These are phyloP conservation scores for Aplidium turbinatum DNA, from an alignment of 23 tunicate species.

Conservation along the genomic window DNA sequence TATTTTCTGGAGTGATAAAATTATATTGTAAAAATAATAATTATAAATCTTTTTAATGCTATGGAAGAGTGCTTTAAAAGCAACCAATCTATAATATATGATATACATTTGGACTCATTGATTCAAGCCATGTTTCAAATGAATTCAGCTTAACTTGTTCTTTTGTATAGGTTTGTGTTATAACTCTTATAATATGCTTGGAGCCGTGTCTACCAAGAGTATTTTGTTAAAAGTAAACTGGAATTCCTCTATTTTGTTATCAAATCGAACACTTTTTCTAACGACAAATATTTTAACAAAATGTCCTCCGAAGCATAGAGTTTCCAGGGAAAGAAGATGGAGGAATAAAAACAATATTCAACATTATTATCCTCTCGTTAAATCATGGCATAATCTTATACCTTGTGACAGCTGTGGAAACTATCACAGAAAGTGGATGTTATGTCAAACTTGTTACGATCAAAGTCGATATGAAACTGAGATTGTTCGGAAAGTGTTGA, in stretches of 20 bases:
- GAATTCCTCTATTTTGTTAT: neutral
- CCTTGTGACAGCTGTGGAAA: slow-evolving; percentile 80
- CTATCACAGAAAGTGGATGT: slow-evolving; percentile 63
- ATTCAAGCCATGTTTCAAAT: no score
- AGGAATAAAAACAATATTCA: slow-evolving; percentile 17
- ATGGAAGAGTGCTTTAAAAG: no score
- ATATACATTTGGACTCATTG: no score
- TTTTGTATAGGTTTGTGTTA: no score
- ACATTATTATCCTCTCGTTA: slow-evolving; percentile 12
- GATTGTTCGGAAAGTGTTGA: slow-evolving; percentile 41
- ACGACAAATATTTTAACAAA: slow-evolving; percentile 1
- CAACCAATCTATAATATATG: no score
- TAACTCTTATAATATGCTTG: no score
- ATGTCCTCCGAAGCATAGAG: slow-evolving; percentile 35
- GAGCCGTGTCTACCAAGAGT: no score
- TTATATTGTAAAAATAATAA: no score
- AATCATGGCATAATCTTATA: slow-evolving; percentile 59
- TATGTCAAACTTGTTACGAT: slow-evolving; percentile 82
- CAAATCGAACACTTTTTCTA: slow-evolving; percentile 6
- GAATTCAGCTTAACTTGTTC: no score
- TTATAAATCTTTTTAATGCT: no score
- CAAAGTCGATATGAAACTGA: slow-evolving; percentile 93
- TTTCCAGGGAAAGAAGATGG: slow-evolving; percentile 26
- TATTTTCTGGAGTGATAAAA: no score
- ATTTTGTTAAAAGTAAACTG: no score